A percentile compares a stretch with the other conserved stretches of the same genome.
phyloP scores from a whole-genome alignment of 1,140 invertebrate species.

The Agraylea sexmaculata region DNA sequence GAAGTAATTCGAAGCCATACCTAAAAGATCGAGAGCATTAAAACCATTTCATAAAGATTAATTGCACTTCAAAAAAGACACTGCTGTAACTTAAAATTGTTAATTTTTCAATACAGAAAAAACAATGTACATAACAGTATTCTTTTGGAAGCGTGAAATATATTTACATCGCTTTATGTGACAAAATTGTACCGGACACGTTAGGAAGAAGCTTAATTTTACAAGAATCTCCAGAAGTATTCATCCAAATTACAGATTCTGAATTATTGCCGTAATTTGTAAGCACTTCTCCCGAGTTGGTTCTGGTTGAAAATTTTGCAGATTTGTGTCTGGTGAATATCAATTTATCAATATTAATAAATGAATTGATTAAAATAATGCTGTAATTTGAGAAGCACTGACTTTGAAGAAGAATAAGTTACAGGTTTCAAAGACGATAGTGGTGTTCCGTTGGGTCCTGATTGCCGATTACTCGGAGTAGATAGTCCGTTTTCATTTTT shows the following conservation, averaged over 20 bases:
- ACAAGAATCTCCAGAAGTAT: conserved; percentile 11
- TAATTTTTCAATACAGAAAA: background rate
- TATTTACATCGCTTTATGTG: conserved; percentile 35
- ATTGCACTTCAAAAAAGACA: background rate
- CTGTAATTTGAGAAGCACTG: conserved; percentile 3
- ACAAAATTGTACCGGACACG: conserved; percentile 20
- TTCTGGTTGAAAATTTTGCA: conserved; percentile 41
- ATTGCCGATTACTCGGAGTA: background rate
- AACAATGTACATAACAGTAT: background rate
- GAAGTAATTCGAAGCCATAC: conserved; percentile 37
- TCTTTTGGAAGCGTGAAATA: too few relatives aligned
- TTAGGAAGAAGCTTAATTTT: conserved; percentile 14
- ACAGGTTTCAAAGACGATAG: conserved; percentile 5
- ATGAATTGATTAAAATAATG: background rate
- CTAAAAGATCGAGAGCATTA: conserved; percentile 24
- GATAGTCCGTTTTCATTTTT: background rate
- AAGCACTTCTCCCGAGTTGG: conserved; percentile 43
- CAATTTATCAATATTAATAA: background rate
- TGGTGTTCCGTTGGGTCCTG: background rate
- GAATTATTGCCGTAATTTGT: conserved; percentile 36
- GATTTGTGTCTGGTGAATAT: conserved; percentile 24
- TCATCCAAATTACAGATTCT: conserved; percentile 15
- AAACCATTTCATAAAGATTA: background rate
- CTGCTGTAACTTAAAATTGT: background rate
- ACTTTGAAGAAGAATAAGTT: conserved; percentile 16